These are phyloP conservation scores for Pycnonotus jocosus DNA, from an alignment of 2,113 vertebrate species.

Conservation along the genomic window DNA sequence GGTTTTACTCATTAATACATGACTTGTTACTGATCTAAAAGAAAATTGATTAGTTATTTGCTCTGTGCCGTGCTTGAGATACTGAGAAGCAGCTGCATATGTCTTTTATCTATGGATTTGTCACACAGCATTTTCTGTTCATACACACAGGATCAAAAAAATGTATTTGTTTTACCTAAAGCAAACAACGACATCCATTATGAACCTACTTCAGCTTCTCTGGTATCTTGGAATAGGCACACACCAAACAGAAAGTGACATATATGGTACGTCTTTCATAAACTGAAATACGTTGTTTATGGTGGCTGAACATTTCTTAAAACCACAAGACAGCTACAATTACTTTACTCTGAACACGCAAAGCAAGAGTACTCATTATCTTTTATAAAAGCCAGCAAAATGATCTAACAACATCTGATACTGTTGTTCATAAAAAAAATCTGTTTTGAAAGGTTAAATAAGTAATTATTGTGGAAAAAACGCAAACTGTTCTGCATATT, in stretches of 20 bases:
- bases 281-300: not conserved
- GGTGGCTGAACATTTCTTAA: not conserved
- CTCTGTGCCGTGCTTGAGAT: constrained; percentile 44
- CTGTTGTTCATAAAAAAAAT: not conserved
- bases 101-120: constrained; percentile 64
- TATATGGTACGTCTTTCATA: not conserved
- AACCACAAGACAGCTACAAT: not conserved
- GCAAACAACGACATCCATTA: constrained; percentile 75
- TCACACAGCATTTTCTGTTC: constrained; percentile 39
- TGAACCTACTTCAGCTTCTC: constrained; percentile 41
- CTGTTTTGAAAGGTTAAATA: not conserved
- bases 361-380: not conserved
- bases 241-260: constrained; percentile 44
- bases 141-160: constrained; percentile 17
- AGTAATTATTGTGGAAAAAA: not conserved
- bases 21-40: constrained; percentile 38
- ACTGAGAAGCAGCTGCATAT: constrained; percentile 29
- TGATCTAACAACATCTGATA: not conserved
- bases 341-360: not conserved
- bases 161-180: constrained; percentile 71
- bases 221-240: constrained; percentile 76
- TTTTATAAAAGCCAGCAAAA: not conserved
- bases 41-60: constrained; percentile 71
- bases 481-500: not conserved
- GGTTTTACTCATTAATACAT: constrained; percentile 29